Base-by-base conservation (phyloP, 2,888 invertebrate genomes). In the Ectemnius cavifrons region DNA sequence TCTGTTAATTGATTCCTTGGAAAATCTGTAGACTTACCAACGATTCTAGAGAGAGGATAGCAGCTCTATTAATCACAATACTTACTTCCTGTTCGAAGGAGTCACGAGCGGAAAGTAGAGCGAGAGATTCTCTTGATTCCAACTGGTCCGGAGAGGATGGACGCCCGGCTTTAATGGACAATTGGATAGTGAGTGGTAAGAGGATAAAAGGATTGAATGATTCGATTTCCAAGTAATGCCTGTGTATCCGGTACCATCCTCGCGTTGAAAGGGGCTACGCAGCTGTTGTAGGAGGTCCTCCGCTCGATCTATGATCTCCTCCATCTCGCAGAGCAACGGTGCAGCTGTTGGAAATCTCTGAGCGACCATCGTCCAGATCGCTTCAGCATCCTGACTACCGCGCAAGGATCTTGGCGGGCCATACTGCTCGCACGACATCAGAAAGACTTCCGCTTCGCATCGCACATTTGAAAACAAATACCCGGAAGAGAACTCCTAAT, bases 281-380 rank as follows among this genome's bases (percentile, higher is more conserved):
- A 87, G 80, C 37, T 82, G 84, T 20, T 79, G 74, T 23, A 88
- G 78, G 49, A 88, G 84, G 74, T 75, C 80, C 65, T 89, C 84
- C 8, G 88, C 87, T n/a, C 82, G 81, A 60, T 85, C 84, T 63
- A 88, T 86, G 20, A 84, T 84, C 11, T 78, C 72, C 59, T 88
- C 88, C 85, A 88, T 84, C 46, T 88, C 87, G 63, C 82, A 83
- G 4, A 88, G 77, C 16, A 89, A 77, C 4, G 87, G 85, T 23
- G 89, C 88, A 57, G 86, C 85, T 8, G 84, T 86, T 18, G 88
- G 88, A 71, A 88, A 88, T 78, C 88, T 77, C 28, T 82, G 79
- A 8, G 74, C 77, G 66, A 88, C 87, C 71, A 84, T 83, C n/a
- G 81, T 71, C 88, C 88, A 88, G 13, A 85, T 73, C 5, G 80